Evolutionary conservation across 2,797 vertebrate genomes (phyloP).

Genomic region (Eulemur albifrons): DNA sequence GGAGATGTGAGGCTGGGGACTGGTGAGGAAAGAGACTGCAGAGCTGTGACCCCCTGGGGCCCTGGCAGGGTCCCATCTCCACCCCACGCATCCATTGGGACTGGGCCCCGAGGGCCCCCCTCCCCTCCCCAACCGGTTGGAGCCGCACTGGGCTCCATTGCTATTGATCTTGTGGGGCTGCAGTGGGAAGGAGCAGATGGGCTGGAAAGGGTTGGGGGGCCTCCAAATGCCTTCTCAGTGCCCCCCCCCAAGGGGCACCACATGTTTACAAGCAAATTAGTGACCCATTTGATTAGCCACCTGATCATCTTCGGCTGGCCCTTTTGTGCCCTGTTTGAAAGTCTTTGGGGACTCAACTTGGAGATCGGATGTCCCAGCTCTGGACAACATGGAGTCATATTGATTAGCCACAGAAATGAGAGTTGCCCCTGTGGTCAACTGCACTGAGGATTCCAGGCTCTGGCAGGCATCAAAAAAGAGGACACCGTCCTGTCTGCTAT

Average conservation of each 20-base stretch:
- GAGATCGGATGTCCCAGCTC: neutral
- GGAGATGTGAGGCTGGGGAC: fast-evolving
- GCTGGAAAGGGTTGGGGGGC: neutral
- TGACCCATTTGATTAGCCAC: neutral
- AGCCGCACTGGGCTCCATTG: constrained; percentile 35
- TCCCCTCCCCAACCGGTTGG: neutral
- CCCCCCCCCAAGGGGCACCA: neutral
- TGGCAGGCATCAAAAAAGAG: neutral
- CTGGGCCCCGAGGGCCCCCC: neutral
- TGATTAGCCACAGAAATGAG: neutral
- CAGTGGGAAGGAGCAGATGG: neutral
- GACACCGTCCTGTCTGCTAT: fast-evolving
- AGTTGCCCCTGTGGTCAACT: neutral
- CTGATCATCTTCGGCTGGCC: neutral
- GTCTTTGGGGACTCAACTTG: neutral
- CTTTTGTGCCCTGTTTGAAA: neutral
- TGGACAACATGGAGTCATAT: neutral
- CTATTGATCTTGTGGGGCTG: neutral
- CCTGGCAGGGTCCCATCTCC: constrained; percentile 25
- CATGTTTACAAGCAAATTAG: neutral
- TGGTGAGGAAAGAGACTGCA: neutral
- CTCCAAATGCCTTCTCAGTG: neutral
- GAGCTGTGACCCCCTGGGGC: neutral
- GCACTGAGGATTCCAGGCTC: neutral
- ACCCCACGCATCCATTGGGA: neutral